A percentile compares a stretch with the other conserved stretches of the same genome.
These are phyloP conservation scores for Drosophila nasuta DNA, from an alignment of 1,140 invertebrate genomes.

Conservation along the genomic window DNA sequence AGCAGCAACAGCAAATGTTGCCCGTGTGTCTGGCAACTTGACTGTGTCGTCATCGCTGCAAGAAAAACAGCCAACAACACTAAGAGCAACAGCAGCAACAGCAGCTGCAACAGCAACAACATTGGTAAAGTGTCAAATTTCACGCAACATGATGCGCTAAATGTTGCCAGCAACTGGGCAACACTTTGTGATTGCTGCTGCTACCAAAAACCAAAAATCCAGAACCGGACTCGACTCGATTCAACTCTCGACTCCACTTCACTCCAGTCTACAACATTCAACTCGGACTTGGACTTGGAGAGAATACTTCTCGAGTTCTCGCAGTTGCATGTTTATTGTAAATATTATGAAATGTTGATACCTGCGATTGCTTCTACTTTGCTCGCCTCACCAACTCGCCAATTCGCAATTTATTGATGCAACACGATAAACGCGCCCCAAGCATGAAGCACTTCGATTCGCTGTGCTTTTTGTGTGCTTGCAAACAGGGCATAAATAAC, in stretches of 20 bases:
- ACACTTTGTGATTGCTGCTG: slow-evolving; percentile 29
- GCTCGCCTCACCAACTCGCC: slow-evolving; percentile 25
- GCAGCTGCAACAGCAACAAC: slow-evolving; percentile 24
- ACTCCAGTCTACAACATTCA: too few relatives aligned
- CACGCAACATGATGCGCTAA: slow-evolving; percentile 82
- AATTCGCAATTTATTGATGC: slow-evolving; percentile 75
- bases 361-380: slow-evolving; percentile 58
- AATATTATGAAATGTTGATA: slow-evolving; percentile 84
- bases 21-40: slow-evolving; percentile 68
- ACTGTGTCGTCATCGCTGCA: slow-evolving; percentile 69
- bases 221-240: neutral
- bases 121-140: slow-evolving; percentile 78
- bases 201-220: slow-evolving; percentile 10
- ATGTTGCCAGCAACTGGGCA: slow-evolving; percentile 74
- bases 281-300: too few relatives aligned
- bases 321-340: slow-evolving; percentile 84
- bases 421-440: slow-evolving; percentile 75
- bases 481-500: slow-evolving; percentile 69
- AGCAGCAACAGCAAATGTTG: slow-evolving; percentile 54
- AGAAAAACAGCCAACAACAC: slow-evolving; percentile 21
- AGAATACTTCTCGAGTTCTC: slow-evolving; percentile 34
- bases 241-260: too few relatives aligned
- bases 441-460: slow-evolving; percentile 56
- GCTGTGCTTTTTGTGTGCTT: neutral
- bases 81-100: neutral